These are phyloP conservation scores for Suillia variegata DNA, from an alignment of 2,888 invertebrate genomes.

Conservation along the genomic window DNA sequence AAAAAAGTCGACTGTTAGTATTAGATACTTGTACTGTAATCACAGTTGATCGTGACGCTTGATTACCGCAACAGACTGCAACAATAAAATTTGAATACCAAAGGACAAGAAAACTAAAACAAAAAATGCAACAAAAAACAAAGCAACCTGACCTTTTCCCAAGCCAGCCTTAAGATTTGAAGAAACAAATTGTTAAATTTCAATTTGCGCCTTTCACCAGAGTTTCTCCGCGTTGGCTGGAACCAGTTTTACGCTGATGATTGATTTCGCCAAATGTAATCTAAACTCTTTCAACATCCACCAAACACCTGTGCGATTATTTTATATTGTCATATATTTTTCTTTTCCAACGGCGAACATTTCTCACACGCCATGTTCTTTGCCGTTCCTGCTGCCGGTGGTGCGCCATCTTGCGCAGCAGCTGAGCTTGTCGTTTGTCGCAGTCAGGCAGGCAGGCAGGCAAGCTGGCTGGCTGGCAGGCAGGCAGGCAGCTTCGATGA, in stretches of 20 bases:
- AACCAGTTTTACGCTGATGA: conserved; percentile 30
- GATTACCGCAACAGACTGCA: background rate
- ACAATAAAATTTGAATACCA: background rate
- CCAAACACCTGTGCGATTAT: conserved; percentile 56
- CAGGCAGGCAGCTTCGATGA: conserved; percentile 33
- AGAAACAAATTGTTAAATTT: background rate
- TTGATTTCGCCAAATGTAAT: conserved; percentile 46
- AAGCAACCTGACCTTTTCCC: background rate
- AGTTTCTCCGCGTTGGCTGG: background rate
- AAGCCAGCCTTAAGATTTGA: background rate
- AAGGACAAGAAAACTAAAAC: background rate
- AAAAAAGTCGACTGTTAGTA: background rate
- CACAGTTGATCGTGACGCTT: background rate
- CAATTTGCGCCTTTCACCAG: background rate
- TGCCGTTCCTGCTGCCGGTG: no score
- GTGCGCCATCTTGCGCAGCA: conserved; percentile 3
- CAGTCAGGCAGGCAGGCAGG: conserved; percentile 4
- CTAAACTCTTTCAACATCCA: conserved; percentile 42
- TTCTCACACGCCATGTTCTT: conserved; percentile 47
- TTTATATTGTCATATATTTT: conserved; percentile 50
- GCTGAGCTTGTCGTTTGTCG: background rate
- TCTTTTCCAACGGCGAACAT: conserved; percentile 34
- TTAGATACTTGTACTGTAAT: background rate
- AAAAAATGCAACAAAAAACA: background rate
- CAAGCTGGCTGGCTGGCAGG: background rate